Conservation (phyloP, 1,140 invertebrate species). For the Drosophila nebulosa region DNA sequence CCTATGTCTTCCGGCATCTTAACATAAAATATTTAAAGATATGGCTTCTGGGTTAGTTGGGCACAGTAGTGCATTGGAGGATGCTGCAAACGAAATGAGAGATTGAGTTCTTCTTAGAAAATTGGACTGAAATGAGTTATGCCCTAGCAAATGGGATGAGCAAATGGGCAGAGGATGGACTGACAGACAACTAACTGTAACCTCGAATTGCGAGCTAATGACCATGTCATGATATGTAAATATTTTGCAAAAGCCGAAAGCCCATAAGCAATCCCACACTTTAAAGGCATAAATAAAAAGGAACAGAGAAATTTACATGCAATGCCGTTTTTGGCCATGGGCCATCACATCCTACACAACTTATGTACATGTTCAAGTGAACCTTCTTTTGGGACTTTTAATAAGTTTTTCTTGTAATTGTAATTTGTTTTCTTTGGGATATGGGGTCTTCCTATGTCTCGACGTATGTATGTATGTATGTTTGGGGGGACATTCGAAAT, state of each 20-base stretch:
- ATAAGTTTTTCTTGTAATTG: slow-evolving; percentile 81
- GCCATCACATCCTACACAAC: slow-evolving; percentile 52
- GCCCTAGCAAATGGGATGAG: slow-evolving; percentile 39
- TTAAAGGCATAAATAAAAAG: slow-evolving; percentile 47
- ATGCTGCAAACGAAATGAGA: not conserved
- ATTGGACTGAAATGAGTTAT: slow-evolving; percentile 61
- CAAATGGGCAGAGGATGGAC: slow-evolving; percentile 12
- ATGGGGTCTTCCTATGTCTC: slow-evolving; percentile 21
- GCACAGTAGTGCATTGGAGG: slow-evolving; percentile 57
- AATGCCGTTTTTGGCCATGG: slow-evolving; percentile 58
- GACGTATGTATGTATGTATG: slow-evolving; percentile 3
- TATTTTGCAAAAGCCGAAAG: slow-evolving; percentile 46
- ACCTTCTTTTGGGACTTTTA: slow-evolving; percentile 52
- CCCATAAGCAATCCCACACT: slow-evolving; percentile 70
- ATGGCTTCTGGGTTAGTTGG: slow-evolving; percentile 75
- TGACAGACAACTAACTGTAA: slow-evolving; percentile 36
- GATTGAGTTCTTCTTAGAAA: slow-evolving; percentile 42
- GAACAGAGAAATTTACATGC: slow-evolving; percentile 64
- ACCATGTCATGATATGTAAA: slow-evolving; percentile 77
- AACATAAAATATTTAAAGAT: slow-evolving; percentile 62
- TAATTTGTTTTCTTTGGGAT: slow-evolving; percentile 76
- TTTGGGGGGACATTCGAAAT: slow-evolving; percentile 7
- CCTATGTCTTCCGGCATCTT: slow-evolving; percentile 25
- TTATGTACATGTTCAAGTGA: slow-evolving; percentile 31
- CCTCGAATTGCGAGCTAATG: slow-evolving; percentile 57